phyloP scores from a whole-genome alignment of 2,888 invertebrate species.

The Epirrhoe tristata region DNA sequence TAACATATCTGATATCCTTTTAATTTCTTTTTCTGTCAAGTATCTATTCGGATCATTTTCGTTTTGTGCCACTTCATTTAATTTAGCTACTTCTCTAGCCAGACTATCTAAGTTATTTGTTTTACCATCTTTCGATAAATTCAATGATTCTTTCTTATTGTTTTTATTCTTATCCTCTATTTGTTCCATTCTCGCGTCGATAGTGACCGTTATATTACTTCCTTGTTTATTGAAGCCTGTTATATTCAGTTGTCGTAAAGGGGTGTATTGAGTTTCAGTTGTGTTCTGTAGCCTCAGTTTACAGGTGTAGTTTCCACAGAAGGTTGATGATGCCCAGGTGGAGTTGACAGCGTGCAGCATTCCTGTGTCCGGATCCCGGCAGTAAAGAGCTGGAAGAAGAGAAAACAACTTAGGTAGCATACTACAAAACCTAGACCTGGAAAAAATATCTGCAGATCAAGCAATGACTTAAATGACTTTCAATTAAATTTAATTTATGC shows the following conservation, averaged over 20 bases:
- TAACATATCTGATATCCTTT: conserved; percentile 64
- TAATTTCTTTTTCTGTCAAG: conserved; percentile 70
- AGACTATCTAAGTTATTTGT: neutral
- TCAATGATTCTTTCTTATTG: conserved; percentile 30
- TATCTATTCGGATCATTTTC: conserved; percentile 58
- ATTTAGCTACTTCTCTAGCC: neutral
- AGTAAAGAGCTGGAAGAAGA: conserved; percentile 67
- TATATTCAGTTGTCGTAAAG: conserved; percentile 57
- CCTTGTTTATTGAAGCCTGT: conserved; percentile 40
- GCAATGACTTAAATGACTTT: too few relatives aligned
- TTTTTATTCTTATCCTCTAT: conserved; percentile 19
- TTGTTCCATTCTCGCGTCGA: conserved; percentile 40
- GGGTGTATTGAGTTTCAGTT: conserved; percentile 48
- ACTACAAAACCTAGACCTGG: too few relatives aligned
- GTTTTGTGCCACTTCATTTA: conserved; percentile 11
- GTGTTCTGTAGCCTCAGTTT: conserved; percentile 61
- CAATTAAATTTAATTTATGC: too few relatives aligned
- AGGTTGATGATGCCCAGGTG: conserved; percentile 72
- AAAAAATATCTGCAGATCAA: too few relatives aligned
- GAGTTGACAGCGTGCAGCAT: conserved; percentile 68
- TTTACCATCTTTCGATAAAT: conserved; percentile 3
- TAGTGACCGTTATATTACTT: conserved; percentile 17
- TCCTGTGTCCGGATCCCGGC: conserved; percentile 78
- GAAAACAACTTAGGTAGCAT: neutral
- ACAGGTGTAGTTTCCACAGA: conserved; percentile 80